A percentile compares a stretch with the other conserved stretches of the same genome.
Evolutionary conservation across 1,140 invertebrate genomes (phyloP).

Genomic region (Sycophila sp.): DNA sequence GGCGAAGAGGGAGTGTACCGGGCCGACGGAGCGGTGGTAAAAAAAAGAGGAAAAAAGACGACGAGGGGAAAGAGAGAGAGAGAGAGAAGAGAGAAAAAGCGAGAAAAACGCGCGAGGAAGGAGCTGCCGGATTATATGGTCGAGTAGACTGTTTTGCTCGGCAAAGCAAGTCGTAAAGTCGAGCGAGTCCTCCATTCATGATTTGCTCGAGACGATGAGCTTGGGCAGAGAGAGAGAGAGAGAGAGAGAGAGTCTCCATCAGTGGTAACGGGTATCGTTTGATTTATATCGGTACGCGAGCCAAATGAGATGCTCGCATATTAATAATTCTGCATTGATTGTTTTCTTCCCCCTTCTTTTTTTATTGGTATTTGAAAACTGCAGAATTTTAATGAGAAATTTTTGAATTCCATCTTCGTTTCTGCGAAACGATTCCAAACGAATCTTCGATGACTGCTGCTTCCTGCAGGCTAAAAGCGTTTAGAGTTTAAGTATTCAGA

Average conservation of each 20-base stretch:
- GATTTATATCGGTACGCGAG: not conserved
- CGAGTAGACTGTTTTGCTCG: conserved; percentile 13
- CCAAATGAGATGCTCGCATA: conserved; percentile 10
- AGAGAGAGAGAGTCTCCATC: not conserved
- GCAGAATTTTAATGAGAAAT: not conserved
- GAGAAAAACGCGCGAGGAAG: conserved; percentile 28
- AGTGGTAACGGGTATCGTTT: conserved; percentile 11
- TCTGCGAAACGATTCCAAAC: too few species aligned
- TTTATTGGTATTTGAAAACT: not conserved
- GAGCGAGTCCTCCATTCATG: conserved; percentile 27
- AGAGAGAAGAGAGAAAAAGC: not conserved
- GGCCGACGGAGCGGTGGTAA: too few species aligned
- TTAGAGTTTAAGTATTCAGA: too few species aligned
- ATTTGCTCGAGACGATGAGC: not conserved
- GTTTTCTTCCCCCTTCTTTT: conserved; percentile 2
- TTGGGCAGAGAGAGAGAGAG: not conserved
- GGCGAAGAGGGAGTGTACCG: not conserved
- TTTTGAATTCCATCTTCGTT: too few species aligned
- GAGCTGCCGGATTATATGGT: conserved; percentile 15
- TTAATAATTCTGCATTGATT: conserved; percentile 27
- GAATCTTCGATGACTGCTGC: too few species aligned
- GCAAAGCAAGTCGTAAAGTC: conserved; percentile 27
- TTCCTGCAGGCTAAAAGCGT: too few species aligned
- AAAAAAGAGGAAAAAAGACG: too few species aligned
- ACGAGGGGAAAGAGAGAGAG: not conserved